A percentile compares a stretch with the other conserved stretches of the same genome.
Conservation (phyloP, 2,888 invertebrate species). For the Apamea anceps region DNA sequence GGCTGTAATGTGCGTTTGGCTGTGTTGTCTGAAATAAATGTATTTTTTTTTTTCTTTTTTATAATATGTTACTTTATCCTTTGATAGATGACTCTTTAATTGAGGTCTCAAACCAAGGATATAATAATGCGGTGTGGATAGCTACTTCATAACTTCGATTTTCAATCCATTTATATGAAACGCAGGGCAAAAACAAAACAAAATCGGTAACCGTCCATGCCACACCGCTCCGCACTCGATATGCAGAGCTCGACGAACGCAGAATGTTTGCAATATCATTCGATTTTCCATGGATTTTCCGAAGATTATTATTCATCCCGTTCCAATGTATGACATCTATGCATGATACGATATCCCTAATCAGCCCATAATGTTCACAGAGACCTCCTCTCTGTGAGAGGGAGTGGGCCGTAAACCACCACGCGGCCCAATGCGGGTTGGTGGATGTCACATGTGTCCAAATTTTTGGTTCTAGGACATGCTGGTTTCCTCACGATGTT, state of each 20-base stretch:
- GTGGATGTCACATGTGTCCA: too few species aligned
- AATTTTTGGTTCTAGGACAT: too few species aligned
- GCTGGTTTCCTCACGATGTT: too few species aligned
- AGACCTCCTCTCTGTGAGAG: not conserved
- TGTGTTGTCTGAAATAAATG: not conserved
- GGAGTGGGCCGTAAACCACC: not conserved
- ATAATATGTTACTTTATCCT: not conserved
- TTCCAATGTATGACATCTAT: not conserved
- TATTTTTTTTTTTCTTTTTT: not conserved
- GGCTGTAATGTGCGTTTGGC: not conserved
- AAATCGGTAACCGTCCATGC: not conserved
- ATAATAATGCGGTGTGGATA: too few species aligned
- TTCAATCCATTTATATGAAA: not conserved
- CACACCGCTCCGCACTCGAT: not conserved
- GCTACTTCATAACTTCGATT: not conserved
- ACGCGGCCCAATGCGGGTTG: not conserved
- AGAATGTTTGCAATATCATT: conserved; percentile 13
- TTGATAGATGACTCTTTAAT: not conserved
- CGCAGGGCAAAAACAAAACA: not conserved
- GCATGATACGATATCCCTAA: not conserved
- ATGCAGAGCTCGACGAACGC: not conserved
- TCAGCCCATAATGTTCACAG: not conserved
- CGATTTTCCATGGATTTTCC: not conserved
- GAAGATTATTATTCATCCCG: not conserved
- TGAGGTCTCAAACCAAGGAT: not conserved